These are phyloP conservation scores for Labrus mixtus DNA, from an alignment of 2,113 vertebrate genomes.

Conservation along the genomic window DNA sequence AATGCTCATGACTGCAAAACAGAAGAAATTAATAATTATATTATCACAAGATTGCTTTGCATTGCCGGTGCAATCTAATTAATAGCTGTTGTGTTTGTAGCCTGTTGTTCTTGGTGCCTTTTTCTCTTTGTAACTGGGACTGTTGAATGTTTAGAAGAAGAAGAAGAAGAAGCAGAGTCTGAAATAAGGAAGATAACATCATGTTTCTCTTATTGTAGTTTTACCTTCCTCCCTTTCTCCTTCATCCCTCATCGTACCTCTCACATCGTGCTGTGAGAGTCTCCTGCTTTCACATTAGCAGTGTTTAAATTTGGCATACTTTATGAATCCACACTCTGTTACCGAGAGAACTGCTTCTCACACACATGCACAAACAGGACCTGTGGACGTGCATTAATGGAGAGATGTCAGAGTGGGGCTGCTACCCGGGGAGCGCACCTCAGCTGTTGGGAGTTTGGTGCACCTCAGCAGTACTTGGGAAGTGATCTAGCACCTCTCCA, in stretches of 20 bases:
- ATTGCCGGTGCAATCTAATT: constrained; percentile 83
- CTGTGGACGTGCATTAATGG: no score
- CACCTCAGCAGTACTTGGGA: no score
- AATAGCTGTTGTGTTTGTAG: constrained; percentile 82
- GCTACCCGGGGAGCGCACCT: no score
- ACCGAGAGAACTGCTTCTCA: no score
- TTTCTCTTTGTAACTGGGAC: constrained; percentile 65
- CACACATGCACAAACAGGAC: no score
- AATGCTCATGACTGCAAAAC: constrained; percentile 87
- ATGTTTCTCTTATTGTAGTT: neutral
- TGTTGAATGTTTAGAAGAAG: constrained; percentile 67
- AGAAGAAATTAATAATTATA: constrained; percentile 86
- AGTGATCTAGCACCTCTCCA: no score
- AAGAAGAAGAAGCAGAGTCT: constrained; percentile 59
- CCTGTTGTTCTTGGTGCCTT: constrained; percentile 65
- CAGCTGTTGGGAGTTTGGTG: no score
- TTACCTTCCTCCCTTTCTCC: constrained; percentile 21
- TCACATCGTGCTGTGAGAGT: neutral
- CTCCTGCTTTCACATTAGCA: neutral
- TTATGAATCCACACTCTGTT: no score
- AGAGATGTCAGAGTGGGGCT: no score
- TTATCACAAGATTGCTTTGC: constrained; percentile 82
- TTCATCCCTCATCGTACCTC: neutral
- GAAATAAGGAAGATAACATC: constrained; percentile 57
- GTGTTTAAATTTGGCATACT: neutral